These are phyloP conservation scores for Synanceia verrucosa DNA, from an alignment of 2,797 vertebrate species.

Conservation along the genomic window DNA sequence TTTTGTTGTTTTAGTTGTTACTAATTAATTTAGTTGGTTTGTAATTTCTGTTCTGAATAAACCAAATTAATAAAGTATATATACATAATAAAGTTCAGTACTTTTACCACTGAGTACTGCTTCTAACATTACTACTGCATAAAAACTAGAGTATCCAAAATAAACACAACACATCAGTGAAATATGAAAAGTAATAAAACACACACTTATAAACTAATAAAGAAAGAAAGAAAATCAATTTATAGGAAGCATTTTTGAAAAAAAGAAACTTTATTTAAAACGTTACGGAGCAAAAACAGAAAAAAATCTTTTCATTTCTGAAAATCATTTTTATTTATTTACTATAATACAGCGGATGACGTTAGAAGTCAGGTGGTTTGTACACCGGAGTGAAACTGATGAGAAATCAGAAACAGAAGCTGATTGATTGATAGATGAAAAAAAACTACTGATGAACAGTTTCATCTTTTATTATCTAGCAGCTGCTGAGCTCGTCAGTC, in stretches of 20 bases:
- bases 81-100: no score
- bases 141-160: no score
- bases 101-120: no score
- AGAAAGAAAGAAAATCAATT: not conserved
- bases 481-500: slow-evolving; percentile 83
- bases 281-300: slow-evolving; percentile 82
- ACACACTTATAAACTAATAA: not conserved
- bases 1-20: not conserved
- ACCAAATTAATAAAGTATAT: not conserved
- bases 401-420: not conserved
- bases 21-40: not conserved
- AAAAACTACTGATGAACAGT: slow-evolving; percentile 82
- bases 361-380: slow-evolving; percentile 86
- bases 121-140: no score
- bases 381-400: slow-evolving; percentile 80
- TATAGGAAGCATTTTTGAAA: slow-evolving; percentile 16
- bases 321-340: slow-evolving; percentile 95
- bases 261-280: slow-evolving; percentile 89
- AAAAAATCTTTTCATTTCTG: slow-evolving; percentile 79
- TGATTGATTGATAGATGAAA: slow-evolving; percentile 71
- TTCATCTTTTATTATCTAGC: slow-evolving; percentile 77
- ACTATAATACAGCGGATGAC: slow-evolving; percentile 90
- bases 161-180: not conserved
- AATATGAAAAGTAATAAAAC: not conserved
- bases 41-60: not conserved